Conservation (phyloP, 1,140 invertebrate species). For the Drosophila auraria region DNA sequence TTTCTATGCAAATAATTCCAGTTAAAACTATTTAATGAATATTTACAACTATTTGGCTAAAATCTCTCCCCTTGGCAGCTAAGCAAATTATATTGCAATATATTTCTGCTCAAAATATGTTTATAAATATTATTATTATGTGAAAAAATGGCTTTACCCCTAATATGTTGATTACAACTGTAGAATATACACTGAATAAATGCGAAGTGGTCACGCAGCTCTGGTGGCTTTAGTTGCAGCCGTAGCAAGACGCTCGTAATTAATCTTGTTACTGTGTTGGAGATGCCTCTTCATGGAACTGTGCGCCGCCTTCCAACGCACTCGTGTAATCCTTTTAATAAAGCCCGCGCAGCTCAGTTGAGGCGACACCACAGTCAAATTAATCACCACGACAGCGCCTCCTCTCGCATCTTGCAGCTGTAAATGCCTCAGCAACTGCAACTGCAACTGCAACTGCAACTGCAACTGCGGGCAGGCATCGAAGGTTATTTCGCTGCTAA, state of each 20-base stretch:
- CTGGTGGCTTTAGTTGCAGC: conserved; percentile 9
- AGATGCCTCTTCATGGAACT: conserved; percentile 51
- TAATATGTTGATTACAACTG: conserved; percentile 14
- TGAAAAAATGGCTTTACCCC: not conserved
- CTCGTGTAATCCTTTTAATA: conserved; percentile 78
- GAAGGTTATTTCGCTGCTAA: conserved; percentile 38
- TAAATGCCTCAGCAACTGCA: conserved; percentile 10
- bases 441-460: conserved; percentile 1
- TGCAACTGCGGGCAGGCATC: conserved; percentile 24
- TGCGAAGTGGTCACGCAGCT: conserved; percentile 48
- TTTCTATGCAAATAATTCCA: no score
- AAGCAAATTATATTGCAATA: no score
- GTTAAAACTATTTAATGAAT: no score
- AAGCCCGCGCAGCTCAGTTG: conserved; percentile 66
- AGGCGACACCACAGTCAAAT: conserved; percentile 71
- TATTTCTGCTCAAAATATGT: no score
- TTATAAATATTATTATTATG: no score
- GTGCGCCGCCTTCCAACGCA: conserved; percentile 29
- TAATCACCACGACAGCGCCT: conserved; percentile 66
- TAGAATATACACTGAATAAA: conserved; percentile 11
- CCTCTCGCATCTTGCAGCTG: conserved; percentile 8
- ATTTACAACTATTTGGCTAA: no score
- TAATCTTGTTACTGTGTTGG: conserved; percentile 65
- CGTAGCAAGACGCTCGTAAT: conserved; percentile 62
- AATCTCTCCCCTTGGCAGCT: no score